Evolutionary conservation across 2,888 invertebrate species (phyloP).

Genomic region (Papilio gigon): DNA sequence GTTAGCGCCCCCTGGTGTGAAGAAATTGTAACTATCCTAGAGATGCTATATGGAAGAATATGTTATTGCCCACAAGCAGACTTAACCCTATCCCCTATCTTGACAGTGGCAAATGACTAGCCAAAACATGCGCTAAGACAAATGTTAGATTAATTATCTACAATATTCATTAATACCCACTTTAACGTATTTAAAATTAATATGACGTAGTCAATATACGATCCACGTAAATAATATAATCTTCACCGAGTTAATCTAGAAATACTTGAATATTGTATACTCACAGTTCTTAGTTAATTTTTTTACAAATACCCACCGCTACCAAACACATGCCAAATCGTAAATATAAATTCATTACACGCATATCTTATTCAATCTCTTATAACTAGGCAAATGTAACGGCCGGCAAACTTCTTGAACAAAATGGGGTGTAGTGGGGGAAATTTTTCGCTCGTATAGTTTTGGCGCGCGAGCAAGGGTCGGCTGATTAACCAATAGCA

Average conservation of each 20-base stretch:
- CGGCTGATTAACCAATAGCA: too few species aligned
- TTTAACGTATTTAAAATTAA: background rate
- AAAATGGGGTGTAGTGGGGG: too few species aligned
- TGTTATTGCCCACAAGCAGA: background rate
- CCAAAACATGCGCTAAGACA: background rate
- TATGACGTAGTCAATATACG: background rate
- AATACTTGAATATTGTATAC: background rate
- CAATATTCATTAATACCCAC: constrained; percentile 9
- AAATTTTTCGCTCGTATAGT: too few species aligned
- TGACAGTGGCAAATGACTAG: background rate
- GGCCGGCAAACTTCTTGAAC: too few species aligned
- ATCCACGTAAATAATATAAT: background rate
- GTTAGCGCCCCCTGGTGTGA: too few species aligned
- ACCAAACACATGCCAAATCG: constrained; percentile 36
- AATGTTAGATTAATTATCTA: background rate
- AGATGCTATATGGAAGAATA: background rate
- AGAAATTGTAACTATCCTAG: background rate
- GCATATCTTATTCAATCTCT: constrained; percentile 10
- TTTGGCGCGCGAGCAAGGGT: too few species aligned
- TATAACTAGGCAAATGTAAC: background rate
- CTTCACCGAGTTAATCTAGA: background rate
- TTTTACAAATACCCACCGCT: constrained; percentile 28
- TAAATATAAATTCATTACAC: constrained; percentile 42
- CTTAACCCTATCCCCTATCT: background rate
- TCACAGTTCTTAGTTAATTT: constrained; percentile 19